Percentiles rank a stretch among this genome's conserved stretches.
These are phyloP conservation scores for Philaenus spumarius DNA, from an alignment of 1,140 invertebrate genomes.

Conservation along the genomic window DNA sequence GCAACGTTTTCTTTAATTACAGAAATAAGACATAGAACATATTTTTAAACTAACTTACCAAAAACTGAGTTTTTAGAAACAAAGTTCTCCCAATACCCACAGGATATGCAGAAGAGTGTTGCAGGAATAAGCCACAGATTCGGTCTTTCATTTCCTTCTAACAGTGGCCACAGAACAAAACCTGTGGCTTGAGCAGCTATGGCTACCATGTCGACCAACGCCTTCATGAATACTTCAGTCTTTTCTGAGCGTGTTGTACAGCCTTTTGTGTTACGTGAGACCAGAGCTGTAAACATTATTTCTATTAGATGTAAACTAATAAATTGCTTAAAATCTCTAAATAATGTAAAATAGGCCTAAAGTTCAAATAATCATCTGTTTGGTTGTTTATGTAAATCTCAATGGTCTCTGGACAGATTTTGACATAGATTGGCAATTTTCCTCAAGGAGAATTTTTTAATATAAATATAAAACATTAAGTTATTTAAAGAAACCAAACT, in stretches of 20 bases:
- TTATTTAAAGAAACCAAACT: no score
- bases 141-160: constrained; percentile 50
- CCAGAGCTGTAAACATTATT: no score
- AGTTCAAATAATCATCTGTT: no score
- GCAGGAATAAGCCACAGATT: constrained; percentile 76
- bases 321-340: no score
- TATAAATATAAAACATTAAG: no score
- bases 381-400: no score
- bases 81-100: constrained; percentile 97
- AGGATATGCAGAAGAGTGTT: constrained; percentile 74
- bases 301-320: no score
- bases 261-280: constrained; percentile 68
- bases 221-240: constrained; percentile 60
- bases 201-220: constrained; percentile 73
- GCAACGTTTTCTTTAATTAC: neutral
- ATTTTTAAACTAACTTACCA: constrained; percentile 39
- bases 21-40: neutral
- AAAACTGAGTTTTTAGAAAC: constrained; percentile 75
- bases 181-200: constrained; percentile 80
- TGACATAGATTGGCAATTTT: no score
- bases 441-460: no score
- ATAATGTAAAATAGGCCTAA: no score
- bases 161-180: constrained; percentile 81
- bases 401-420: no score
- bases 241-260: constrained; percentile 39